Conservation (phyloP, 2,113 vertebrate genomes). For the Leptosomus discolor region DNA sequence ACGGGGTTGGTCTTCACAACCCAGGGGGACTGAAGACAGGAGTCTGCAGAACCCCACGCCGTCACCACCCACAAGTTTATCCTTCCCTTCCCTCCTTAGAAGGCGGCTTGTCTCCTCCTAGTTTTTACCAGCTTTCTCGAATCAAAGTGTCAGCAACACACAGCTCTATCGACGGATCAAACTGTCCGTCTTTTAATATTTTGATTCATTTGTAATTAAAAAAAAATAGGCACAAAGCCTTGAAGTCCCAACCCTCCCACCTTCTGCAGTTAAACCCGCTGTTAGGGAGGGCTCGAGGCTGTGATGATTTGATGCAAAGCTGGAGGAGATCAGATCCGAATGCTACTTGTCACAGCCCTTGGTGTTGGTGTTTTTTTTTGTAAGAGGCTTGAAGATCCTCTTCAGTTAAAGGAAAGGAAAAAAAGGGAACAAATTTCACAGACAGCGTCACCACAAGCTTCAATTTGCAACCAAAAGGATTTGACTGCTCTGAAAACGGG, state of each 20-base stretch:
- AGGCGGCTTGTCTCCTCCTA: not conserved
- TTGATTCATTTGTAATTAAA: not conserved
- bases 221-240: not conserved
- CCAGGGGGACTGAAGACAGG: accelerated
- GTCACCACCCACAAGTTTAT: not conserved
- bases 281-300: not conserved
- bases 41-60: not conserved
- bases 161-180: not conserved
- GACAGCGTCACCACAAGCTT: not conserved
- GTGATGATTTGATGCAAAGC: not conserved
- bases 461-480: not conserved
- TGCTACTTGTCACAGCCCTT: not conserved
- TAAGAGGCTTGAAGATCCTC: not conserved
- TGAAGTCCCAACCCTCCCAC: not conserved
- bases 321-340: not conserved
- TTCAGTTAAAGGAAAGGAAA: not conserved
- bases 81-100: not conserved
- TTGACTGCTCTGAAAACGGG: not conserved
- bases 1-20: not conserved
- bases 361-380: not conserved
- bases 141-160: not conserved
- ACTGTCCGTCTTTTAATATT: not conserved
- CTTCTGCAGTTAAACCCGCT: not conserved
- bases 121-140: not conserved
- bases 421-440: not conserved